phyloP scores from a whole-genome alignment of 2,113 vertebrate genomes.

The Thymallus thymallus region DNA sequence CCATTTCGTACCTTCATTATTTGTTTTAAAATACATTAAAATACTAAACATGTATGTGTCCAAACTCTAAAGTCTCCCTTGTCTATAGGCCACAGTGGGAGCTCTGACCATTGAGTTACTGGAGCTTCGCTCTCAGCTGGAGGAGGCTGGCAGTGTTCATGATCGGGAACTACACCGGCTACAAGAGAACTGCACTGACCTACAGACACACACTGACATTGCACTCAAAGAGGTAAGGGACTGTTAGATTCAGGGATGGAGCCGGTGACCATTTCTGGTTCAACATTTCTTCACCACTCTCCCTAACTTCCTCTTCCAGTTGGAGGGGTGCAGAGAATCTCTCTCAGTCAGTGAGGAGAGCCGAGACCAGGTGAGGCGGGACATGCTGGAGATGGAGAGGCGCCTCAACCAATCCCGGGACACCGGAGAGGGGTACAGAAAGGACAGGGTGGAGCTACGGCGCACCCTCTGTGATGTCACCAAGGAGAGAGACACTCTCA shows the following conservation, averaged over 20 bases:
- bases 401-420: conserved; percentile 75
- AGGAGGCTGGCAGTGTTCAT: conserved; percentile 58
- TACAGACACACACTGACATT: conserved; percentile 70
- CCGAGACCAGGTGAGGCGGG: conserved; percentile 72
- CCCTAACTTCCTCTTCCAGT: conserved; percentile 56
- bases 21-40: too few species aligned
- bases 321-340: conserved; percentile 80
- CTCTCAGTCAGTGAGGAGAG: conserved; percentile 74
- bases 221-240: conserved; percentile 76
- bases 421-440: conserved; percentile 64
- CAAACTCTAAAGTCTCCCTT: neutral
- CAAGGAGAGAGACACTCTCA: conserved; percentile 83
- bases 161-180: conserved; percentile 72
- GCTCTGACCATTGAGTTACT: conserved; percentile 74
- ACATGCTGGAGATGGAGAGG: conserved; percentile 77
- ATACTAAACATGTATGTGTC: too few species aligned
- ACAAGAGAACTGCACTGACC: conserved; percentile 71
- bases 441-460: conserved; percentile 75
- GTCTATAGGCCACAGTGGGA: conserved; percentile 68
- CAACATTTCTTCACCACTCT: neutral
- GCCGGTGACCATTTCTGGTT: neutral
- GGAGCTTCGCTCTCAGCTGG: conserved; percentile 70
- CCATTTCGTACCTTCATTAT: neutral
- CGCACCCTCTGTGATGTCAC: conserved; percentile 74
- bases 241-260: neutral